These are phyloP conservation scores for Sus scrofa DNA, from an alignment of 2,113 vertebrate species.

Conservation along the genomic window DNA sequence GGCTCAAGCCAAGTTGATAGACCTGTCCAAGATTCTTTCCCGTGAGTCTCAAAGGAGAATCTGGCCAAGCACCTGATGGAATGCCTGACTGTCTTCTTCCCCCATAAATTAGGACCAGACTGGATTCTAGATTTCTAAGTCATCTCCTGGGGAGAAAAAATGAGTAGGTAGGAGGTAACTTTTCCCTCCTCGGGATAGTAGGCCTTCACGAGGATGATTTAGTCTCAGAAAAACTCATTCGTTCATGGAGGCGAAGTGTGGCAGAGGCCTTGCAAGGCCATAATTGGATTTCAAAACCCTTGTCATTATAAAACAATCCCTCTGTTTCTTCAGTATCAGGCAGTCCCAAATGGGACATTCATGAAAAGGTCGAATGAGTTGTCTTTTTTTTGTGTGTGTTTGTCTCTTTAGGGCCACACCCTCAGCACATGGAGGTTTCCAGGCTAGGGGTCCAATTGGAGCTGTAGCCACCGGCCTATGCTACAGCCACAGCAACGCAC, in stretches of 20 bases:
- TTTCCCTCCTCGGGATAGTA: neutral
- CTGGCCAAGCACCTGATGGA: slow-evolving; percentile 1
- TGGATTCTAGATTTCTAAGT: neutral
- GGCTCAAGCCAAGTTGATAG: neutral
- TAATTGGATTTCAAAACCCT: neutral
- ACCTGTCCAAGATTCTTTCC: neutral
- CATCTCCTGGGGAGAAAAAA: neutral
- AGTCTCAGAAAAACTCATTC: neutral
- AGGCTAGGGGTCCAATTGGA: too few relatives aligned
- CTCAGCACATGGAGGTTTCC: too few relatives aligned
- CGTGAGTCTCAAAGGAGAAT: neutral
- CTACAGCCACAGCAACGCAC: too few relatives aligned
- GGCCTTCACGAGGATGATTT: neutral
- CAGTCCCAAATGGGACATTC: neutral
- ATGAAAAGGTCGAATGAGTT: neutral
- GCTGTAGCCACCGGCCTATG: too few relatives aligned
- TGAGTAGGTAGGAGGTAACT: neutral
- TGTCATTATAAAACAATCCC: neutral
- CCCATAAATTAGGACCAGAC: neutral
- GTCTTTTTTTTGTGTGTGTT: too few relatives aligned
- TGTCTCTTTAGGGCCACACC: too few relatives aligned
- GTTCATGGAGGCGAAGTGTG: neutral
- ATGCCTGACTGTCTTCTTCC: neutral
- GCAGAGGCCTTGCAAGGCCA: neutral
- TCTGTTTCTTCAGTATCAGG: neutral